Percentiles rank a stretch among this genome's conserved stretches.
These are phyloP conservation scores for Strigamia crassipes DNA, from an alignment of 2,888 invertebrate species.

Conservation along the genomic window DNA sequence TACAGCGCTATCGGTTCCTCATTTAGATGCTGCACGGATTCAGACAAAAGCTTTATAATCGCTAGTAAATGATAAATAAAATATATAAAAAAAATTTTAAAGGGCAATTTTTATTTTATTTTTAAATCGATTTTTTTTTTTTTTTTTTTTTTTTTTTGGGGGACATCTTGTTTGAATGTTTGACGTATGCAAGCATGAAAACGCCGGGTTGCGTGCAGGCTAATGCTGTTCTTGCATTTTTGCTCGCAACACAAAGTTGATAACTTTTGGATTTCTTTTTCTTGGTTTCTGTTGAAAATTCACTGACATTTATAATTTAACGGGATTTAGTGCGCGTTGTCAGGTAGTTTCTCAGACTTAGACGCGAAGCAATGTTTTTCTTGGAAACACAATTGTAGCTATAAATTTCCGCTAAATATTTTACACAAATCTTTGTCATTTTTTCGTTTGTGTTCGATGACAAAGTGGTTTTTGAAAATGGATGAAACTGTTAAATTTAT, in stretches of 20 bases:
- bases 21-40: neutral
- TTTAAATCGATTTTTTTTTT: too few relatives aligned
- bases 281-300: neutral
- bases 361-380: neutral
- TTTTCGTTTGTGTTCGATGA: neutral
- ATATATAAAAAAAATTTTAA: too few relatives aligned
- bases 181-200: too few relatives aligned
- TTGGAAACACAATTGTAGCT: neutral
- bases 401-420: neutral
- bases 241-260: neutral
- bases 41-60: neutral
- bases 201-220: too few relatives aligned
- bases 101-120: too few relatives aligned
- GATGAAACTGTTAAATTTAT: too few relatives aligned
- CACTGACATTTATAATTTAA: conserved; percentile 17
- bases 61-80: too few relatives aligned
- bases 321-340: neutral
- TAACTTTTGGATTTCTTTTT: neutral
- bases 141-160: too few relatives aligned
- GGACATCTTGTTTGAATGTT: too few relatives aligned
- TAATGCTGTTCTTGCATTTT: too few relatives aligned
- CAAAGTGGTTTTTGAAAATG: too few relatives aligned
- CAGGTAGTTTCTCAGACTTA: neutral
- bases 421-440: neutral
- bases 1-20: neutral